Conservation (phyloP, 2,797 vertebrate genomes). For the Erithacus rubecula region DNA sequence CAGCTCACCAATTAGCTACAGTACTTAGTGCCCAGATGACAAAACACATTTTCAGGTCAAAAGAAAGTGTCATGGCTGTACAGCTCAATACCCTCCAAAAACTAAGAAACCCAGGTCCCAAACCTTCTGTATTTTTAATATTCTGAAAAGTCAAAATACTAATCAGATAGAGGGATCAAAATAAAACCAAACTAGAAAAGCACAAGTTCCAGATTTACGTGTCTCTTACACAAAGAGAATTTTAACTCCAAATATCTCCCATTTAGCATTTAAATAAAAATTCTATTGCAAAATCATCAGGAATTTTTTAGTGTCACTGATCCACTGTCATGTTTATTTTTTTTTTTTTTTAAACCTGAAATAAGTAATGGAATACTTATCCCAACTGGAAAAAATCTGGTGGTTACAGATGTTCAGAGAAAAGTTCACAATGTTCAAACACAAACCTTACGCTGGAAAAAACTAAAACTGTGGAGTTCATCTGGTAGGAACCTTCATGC, state of each 20-base stretch:
- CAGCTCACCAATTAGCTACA: conserved; percentile 14
- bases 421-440: not conserved
- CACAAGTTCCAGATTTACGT: not conserved
- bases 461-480: not conserved
- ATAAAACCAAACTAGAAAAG: conserved; percentile 27
- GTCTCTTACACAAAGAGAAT: not conserved
- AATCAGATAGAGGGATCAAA: not conserved
- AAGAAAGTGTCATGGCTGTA: conserved; percentile 48
- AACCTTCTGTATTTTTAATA: not conserved
- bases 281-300: conserved; percentile 12
- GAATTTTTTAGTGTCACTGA: not conserved
- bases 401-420: not conserved
- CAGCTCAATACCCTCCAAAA: conserved; percentile 43
- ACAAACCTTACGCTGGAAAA: not conserved
- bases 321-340: not conserved
- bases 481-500: not conserved
- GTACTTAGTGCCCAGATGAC: conserved; percentile 42
- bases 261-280: conserved; percentile 40
- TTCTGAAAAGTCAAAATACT: not conserved
- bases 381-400: not conserved
- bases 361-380: not conserved
- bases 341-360: not conserved
- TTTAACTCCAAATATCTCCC: conserved; percentile 15
- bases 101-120: not conserved
- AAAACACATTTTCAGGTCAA: conserved; percentile 46